Evolutionary conservation across 2,797 vertebrate species (phyloP).

Genomic region (Apogon hyalosoma): DNA sequence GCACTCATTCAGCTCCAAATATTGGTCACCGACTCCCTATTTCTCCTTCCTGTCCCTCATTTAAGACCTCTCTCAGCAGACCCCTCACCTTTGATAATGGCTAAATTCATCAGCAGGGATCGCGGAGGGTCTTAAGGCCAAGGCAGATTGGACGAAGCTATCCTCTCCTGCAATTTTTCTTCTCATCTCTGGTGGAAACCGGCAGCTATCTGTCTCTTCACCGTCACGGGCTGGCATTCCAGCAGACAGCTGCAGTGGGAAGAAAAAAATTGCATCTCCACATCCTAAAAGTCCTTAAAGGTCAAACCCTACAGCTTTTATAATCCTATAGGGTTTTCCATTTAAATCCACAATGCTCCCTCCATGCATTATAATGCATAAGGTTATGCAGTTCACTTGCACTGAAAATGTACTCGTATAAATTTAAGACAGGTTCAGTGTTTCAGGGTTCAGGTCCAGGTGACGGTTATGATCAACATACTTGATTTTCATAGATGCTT

Average conservation of each 20-base stretch:
- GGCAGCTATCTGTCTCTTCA: constrained; percentile 65
- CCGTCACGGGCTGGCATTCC: constrained; percentile 55
- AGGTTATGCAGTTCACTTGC: constrained; percentile 21
- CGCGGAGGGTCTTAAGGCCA: constrained; percentile 57
- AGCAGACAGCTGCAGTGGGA: constrained; percentile 38
- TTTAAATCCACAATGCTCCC: constrained; percentile 34
- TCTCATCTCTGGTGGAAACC: constrained; percentile 47
- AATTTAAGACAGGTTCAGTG: not conserved
- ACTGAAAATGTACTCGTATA: constrained; percentile 2
- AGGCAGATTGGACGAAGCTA: constrained; percentile 51
- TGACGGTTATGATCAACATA: not conserved
- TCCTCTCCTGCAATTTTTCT: constrained; percentile 51
- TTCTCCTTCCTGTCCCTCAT: constrained; percentile 35
- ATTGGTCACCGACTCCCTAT: constrained; percentile 23
- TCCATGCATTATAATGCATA: constrained; percentile 14
- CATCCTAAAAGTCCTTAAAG: constrained; percentile 57
- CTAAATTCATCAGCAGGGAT: constrained; percentile 70
- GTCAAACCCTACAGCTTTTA: constrained; percentile 55
- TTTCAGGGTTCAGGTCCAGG: not conserved
- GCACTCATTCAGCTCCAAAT: constrained; percentile 33
- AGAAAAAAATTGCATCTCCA: constrained; percentile 40
- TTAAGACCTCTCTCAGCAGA: constrained; percentile 60
- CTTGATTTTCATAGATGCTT: not conserved
- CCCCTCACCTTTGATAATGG: constrained; percentile 72
- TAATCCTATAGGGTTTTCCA: constrained; percentile 40